Base-by-base conservation (phyloP, 2,888 invertebrate species). In the Noctua fimbriata region DNA sequence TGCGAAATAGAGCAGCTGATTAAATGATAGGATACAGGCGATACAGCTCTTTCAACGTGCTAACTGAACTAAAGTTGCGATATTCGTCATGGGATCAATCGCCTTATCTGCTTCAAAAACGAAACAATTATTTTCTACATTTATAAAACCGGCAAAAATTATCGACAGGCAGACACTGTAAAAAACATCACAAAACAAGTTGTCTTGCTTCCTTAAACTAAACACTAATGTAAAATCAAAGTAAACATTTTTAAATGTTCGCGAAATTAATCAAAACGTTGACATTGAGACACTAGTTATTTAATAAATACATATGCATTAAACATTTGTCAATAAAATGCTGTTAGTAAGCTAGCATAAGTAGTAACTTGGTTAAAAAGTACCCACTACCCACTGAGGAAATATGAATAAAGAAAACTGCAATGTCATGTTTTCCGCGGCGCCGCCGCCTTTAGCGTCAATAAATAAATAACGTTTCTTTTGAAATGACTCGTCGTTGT, bases 361-460 rank as follows among this genome's bases (percentile, higher is more conserved):
- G 18, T 28, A 66, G 32, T 66, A 77, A 24, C 18, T 71, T 52
- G 28, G n/a, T 44, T 24, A 66, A 58, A 24, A 72, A 44, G 36
- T 36, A 7, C 2, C 1, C 12, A 66, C 41, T 66, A 41, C 18
- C 60, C 44, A 63, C 47, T 69, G 73, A 70, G 44, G 63, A 82
- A 84, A 77, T 88, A 91, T 89, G 81, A 91, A 89, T 89, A 85
- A 85, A 79, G 75, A 83, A 90, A 90, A 88, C 79, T 87, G 91
- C 91, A 82, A 85, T 84, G 89, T 92, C 92, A 92, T 88, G 88
- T 87, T 86, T 87, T 87, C 85, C 83, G 76, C 76, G 84, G 80
- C 86, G 84, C 73, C 77, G 81, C 32, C 52, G 76, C 81, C 70
- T 83, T 55, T 63, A 49, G 69, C 47, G 66, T 67, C 66, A n/a